Percentiles rank a stretch among this genome's conserved stretches.
Conservation (phyloP, 2,113 vertebrate species). For the Coturnix japonica region DNA sequence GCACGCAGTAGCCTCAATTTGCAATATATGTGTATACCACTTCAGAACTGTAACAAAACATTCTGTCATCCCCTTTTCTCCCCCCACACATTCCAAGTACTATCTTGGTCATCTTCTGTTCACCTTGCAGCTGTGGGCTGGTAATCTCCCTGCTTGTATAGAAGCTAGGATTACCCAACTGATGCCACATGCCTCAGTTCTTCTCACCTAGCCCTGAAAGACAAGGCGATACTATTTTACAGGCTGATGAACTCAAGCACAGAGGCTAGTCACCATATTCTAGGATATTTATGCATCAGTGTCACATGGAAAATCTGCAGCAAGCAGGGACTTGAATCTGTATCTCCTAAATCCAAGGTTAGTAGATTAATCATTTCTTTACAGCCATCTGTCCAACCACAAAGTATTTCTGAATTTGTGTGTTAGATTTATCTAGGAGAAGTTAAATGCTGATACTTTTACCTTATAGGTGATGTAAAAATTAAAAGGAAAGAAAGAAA, state of each 20-base stretch:
- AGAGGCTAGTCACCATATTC: slow-evolving; percentile 7
- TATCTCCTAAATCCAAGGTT: slow-evolving; percentile 65
- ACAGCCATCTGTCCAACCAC: slow-evolving; percentile 45
- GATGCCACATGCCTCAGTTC: background rate
- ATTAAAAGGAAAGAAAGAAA: too few relatives aligned
- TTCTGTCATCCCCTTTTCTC: background rate
- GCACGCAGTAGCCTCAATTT: background rate
- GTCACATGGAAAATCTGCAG: slow-evolving; percentile 55
- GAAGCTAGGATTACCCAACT: background rate
- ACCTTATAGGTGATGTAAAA: slow-evolving; percentile 8
- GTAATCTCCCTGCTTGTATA: background rate
- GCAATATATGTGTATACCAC: background rate
- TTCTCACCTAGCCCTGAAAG: slow-evolving; percentile 33
- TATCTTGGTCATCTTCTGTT: background rate
- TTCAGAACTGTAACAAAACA: background rate
- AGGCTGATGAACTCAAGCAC: background rate
- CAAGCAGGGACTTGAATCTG: slow-evolving; percentile 35
- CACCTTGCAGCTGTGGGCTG: background rate
- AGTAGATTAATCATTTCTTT: slow-evolving; percentile 62
- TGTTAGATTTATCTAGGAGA: slow-evolving; percentile 25
- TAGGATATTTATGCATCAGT: slow-evolving; percentile 25
- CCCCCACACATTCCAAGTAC: background rate
- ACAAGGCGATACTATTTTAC: slow-evolving; percentile 8
- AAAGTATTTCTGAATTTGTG: slow-evolving; percentile 34
- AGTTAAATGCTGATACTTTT: slow-evolving; percentile 21